Conservation (phyloP, 2,888 invertebrate genomes). For the Bibio marci region DNA sequence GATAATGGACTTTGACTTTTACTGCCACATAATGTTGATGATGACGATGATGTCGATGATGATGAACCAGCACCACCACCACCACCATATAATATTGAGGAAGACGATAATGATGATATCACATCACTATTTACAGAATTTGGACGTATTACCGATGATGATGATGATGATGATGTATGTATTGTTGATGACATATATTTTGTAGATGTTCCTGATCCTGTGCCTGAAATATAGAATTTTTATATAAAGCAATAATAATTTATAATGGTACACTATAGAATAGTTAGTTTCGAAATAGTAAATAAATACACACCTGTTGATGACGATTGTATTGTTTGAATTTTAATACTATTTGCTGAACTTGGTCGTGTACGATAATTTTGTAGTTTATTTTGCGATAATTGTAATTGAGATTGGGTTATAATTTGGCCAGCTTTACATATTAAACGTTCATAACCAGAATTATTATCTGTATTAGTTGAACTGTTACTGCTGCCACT, state of each 20-base stretch:
- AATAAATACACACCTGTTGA: too few relatives aligned
- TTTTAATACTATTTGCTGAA: conserved; percentile 24
- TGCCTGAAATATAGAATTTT: too few relatives aligned
- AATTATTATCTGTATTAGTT: conserved; percentile 5
- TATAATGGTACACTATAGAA: too few relatives aligned
- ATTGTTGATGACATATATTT: conserved; percentile 8
- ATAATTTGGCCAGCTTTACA: background rate
- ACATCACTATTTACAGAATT: conserved; percentile 18
- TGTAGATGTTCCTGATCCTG: too few relatives aligned
- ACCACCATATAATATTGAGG: conserved; percentile 14
- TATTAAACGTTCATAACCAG: conserved; percentile 19
- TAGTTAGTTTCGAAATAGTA: too few relatives aligned
- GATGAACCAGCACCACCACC: conserved; percentile 11
- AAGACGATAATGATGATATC: conserved; percentile 13
- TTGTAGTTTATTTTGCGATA: conserved; percentile 1
- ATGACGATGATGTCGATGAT: conserved; percentile 12
- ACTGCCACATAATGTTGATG: conserved; percentile 13
- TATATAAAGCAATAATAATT: too few relatives aligned
- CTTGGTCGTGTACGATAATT: conserved; percentile 22
- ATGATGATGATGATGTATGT: conserved; percentile 11
- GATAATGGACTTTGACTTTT: conserved; percentile 12
- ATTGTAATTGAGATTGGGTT: background rate
- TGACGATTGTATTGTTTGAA: conserved; percentile 6
- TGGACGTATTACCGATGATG: conserved; percentile 12
- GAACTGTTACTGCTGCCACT: too few relatives aligned